phyloP scores from a whole-genome alignment of 2,888 invertebrate genomes.

The Drosophila nr. fundita region DNA sequence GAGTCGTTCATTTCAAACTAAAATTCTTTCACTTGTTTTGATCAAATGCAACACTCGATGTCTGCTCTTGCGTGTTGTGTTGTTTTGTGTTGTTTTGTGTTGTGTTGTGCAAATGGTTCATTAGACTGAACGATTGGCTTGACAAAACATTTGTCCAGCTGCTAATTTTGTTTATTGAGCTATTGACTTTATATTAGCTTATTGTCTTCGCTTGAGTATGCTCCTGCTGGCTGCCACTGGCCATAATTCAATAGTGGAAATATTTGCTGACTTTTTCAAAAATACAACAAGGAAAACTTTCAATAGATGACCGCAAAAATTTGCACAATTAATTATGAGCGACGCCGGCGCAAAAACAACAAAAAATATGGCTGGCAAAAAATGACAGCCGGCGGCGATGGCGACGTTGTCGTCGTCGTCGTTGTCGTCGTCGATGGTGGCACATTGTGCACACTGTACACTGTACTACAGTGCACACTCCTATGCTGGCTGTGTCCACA shows the following conservation, averaged over 20 bases:
- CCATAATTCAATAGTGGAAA: slow-evolving; percentile 22
- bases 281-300: slow-evolving; percentile 19
- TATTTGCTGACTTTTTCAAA: slow-evolving; percentile 1
- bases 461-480: background rate
- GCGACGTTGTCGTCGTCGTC: slow-evolving; percentile 17
- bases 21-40: slow-evolving; percentile 3
- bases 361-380: slow-evolving; percentile 49
- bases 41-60: slow-evolving; percentile 17
- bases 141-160: slow-evolving; percentile 39
- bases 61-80: background rate
- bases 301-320: slow-evolving; percentile 65
- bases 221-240: slow-evolving; percentile 4
- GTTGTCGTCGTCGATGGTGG: slow-evolving; percentile 34
- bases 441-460: slow-evolving; percentile 17
- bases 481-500: slow-evolving; percentile 9
- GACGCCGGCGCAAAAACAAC: slow-evolving; percentile 46
- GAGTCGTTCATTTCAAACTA: background rate
- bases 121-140: slow-evolving; percentile 46
- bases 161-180: slow-evolving; percentile 45
- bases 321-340: slow-evolving; percentile 73
- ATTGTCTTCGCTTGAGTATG: slow-evolving; percentile 9
- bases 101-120: slow-evolving; percentile 40
- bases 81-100: background rate
- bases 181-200: slow-evolving; percentile 47
- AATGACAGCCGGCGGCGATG: slow-evolving; percentile 48